A percentile compares a stretch with the other conserved stretches of the same genome.
phyloP scores from a whole-genome alignment of 1,140 invertebrate genomes.

The Ylistrum balloti region DNA sequence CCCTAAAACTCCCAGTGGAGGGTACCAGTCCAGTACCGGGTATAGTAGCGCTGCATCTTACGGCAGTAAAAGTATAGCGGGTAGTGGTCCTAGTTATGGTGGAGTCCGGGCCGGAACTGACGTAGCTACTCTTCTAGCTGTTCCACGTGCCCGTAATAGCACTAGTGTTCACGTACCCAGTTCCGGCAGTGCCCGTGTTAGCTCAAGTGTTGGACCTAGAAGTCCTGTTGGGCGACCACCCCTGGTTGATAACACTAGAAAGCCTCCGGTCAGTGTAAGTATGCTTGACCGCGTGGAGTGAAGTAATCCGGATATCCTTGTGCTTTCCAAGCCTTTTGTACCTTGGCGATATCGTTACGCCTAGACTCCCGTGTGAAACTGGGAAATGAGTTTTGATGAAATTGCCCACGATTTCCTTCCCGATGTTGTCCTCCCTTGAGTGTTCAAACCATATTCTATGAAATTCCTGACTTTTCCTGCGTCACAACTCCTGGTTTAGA shows the following conservation, averaged over 20 bases:
- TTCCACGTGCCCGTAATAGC: not conserved
- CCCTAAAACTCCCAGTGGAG: not conserved
- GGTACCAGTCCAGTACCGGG: not conserved
- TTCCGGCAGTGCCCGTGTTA: not conserved
- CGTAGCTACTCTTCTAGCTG: not conserved
- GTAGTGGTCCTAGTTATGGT: not conserved
- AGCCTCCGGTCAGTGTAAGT: constrained; percentile 16
- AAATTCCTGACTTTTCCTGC: not conserved
- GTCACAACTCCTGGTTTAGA: not conserved
- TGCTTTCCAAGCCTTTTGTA: not conserved
- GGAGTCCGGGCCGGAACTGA: constrained; percentile 36
- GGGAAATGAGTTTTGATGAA: not conserved
- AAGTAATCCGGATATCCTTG: not conserved
- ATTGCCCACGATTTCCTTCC: not conserved
- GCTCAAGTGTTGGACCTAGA: constrained; percentile 22
- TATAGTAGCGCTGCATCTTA: not conserved
- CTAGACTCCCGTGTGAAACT: not conserved
- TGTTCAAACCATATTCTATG: not conserved
- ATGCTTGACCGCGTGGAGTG: constrained; percentile 19
- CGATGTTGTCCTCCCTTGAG: not conserved
- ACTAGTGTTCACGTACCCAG: not conserved
- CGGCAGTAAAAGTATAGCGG: not conserved
- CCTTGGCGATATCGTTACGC: not conserved
- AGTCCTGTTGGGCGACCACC: not conserved
- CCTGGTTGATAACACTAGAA: not conserved